These are phyloP conservation scores for Dynastes hyllus DNA, from an alignment of 2,888 invertebrate species.

Conservation along the genomic window DNA sequence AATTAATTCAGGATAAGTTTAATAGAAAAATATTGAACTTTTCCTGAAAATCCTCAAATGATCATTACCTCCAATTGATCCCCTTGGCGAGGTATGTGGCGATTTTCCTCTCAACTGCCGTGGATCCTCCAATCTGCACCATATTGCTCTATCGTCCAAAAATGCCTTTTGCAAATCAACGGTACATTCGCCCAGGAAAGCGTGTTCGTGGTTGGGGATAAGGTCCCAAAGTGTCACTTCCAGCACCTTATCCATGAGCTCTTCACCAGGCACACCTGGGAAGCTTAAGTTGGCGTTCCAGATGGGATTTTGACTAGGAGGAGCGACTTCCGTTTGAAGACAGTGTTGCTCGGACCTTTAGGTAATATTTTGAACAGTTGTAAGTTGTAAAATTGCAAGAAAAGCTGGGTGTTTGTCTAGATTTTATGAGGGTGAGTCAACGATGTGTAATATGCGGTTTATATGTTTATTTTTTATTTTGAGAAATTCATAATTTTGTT, in stretches of 20 bases:
- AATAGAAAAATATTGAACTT: too few species aligned
- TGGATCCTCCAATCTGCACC: slow-evolving; percentile 92
- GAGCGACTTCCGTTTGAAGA: slow-evolving; percentile 88
- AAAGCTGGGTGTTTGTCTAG: slow-evolving; percentile 68
- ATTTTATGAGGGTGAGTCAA: not conserved
- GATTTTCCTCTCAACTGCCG: slow-evolving; percentile 82
- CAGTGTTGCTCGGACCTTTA: slow-evolving; percentile 76
- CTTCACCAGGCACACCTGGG: slow-evolving; percentile 84
- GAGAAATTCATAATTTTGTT: too few species aligned
- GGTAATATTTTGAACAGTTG: too few species aligned
- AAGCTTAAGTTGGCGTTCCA: slow-evolving; percentile 95
- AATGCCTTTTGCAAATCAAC: slow-evolving; percentile 89
- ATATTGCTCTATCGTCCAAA: slow-evolving; percentile 90
- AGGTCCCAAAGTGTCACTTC: slow-evolving; percentile 93
- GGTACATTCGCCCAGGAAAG: slow-evolving; percentile 86
- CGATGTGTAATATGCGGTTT: too few species aligned
- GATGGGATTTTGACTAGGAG: slow-evolving; percentile 90
- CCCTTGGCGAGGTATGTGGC: slow-evolving; percentile 85
- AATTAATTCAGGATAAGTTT: too few species aligned
- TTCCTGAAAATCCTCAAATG: too few species aligned
- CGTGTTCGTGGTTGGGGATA: slow-evolving; percentile 86
- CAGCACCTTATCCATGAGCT: slow-evolving; percentile 85
- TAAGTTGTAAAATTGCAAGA: too few species aligned
- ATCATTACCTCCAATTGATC: slow-evolving; percentile 75
- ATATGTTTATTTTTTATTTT: too few species aligned